A percentile compares a stretch with the other conserved stretches of the same genome.
Evolutionary conservation across 2,113 vertebrate species (phyloP).

Genomic region (Rhadina sibilatrix): DNA sequence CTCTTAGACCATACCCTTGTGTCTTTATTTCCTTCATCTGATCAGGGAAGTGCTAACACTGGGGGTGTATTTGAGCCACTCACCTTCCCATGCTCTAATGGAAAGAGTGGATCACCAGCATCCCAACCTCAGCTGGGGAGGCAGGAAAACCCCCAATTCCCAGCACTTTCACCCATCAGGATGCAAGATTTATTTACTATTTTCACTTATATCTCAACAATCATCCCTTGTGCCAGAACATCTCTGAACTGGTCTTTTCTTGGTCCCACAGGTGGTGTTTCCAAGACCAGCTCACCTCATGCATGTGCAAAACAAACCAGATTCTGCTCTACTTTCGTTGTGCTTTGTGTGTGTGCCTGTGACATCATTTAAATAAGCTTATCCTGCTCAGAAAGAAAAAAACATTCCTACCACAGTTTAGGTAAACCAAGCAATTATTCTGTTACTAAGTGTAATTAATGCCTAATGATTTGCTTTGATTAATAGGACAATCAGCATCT

Average conservation of each 20-base stretch:
- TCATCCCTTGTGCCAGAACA: not conserved
- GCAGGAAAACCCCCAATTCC: not conserved
- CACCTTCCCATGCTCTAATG: not conserved
- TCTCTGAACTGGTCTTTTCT: not conserved
- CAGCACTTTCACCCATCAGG: not conserved
- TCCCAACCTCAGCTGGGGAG: not conserved
- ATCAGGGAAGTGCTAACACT: not conserved
- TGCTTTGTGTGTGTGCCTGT: not conserved
- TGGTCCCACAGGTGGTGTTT: not conserved
- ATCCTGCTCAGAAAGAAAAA: conserved; percentile 42
- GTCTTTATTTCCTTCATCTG: not conserved
- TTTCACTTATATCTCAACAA: not conserved
- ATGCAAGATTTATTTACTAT: not conserved
- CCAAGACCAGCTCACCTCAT: not conserved
- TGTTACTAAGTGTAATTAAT: conserved; percentile 69
- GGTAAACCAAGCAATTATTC: conserved; percentile 72
- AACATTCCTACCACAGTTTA: conserved; percentile 57
- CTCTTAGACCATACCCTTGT: not conserved
- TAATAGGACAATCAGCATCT: conserved; percentile 79
- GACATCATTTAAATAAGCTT: conserved; percentile 55
- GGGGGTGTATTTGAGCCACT: not conserved
- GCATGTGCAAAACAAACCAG: not conserved
- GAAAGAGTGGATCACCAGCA: not conserved
- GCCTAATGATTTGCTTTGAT: conserved; percentile 73
- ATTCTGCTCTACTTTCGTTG: not conserved